Evolutionary conservation across 2,113 vertebrate genomes (phyloP).

Genomic region (Brachyhypopomus gauderio): DNA sequence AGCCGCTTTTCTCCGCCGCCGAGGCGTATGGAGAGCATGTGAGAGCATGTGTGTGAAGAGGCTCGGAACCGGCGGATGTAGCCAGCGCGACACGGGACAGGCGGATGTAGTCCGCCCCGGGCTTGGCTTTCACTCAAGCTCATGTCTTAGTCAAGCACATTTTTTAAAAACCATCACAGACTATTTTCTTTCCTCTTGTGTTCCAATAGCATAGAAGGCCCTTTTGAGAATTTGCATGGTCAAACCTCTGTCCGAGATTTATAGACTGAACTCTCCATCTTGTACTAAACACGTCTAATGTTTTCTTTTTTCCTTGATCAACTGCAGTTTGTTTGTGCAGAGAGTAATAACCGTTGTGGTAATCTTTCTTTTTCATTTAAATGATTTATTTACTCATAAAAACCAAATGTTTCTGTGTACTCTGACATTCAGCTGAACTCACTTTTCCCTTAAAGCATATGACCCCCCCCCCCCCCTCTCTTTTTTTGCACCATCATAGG

Average conservation of each 20-base stretch:
- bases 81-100: background rate
- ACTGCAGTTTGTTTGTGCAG: slow-evolving; percentile 46
- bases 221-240: slow-evolving; percentile 25
- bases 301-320: slow-evolving; percentile 41
- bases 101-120: background rate
- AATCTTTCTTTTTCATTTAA: slow-evolving; percentile 28
- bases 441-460: slow-evolving; percentile 47
- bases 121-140: slow-evolving; percentile 12
- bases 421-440: slow-evolving; percentile 55
- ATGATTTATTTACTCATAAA: slow-evolving; percentile 52
- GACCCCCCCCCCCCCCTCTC: background rate
- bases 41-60: background rate
- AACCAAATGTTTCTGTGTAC: slow-evolving; percentile 47
- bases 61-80: background rate
- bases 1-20: slow-evolving; percentile 6
- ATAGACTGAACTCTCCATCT: slow-evolving; percentile 27
- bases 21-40: background rate
- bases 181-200: background rate
- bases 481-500: slow-evolving; percentile 65
- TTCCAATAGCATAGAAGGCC: background rate
- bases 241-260: slow-evolving; percentile 19
- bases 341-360: slow-evolving; percentile 39
- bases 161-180: slow-evolving; percentile 18
- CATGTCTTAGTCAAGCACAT: slow-evolving; percentile 30
- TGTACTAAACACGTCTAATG: slow-evolving; percentile 28